phyloP scores from a whole-genome alignment of 2,888 invertebrate genomes.

The Reticulitermes lucifugus region DNA sequence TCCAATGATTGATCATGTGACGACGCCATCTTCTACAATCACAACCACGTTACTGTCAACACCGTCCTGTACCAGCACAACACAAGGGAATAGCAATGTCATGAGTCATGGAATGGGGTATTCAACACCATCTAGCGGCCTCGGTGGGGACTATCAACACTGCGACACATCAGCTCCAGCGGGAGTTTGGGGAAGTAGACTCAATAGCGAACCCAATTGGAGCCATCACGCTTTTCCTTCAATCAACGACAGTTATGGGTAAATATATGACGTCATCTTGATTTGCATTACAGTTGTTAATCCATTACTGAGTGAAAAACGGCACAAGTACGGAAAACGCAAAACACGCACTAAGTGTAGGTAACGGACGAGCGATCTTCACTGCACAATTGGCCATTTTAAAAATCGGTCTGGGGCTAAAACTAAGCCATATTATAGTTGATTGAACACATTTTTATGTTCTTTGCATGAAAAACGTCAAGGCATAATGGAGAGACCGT shows the following conservation, averaged over 20 bases:
- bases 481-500: no score
- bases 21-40: background rate
- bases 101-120: background rate
- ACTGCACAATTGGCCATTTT: no score
- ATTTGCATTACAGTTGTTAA: no score
- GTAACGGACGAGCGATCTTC: no score
- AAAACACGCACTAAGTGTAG: no score
- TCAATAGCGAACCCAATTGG: conserved; percentile 14
- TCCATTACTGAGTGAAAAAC: no score
- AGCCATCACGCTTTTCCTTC: background rate
- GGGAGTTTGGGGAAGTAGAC: conserved; percentile 19
- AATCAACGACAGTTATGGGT: conserved; percentile 1
- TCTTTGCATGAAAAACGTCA: no score
- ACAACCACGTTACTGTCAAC: background rate
- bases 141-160: conserved; percentile 17
- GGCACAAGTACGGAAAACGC: no score
- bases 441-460: no score
- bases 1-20: background rate
- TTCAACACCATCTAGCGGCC: conserved; percentile 2
- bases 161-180: background rate
- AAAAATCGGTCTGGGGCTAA: no score
- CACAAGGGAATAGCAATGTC: background rate
- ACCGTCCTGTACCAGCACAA: background rate
- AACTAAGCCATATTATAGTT: no score
- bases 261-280: background rate